phyloP scores from a whole-genome alignment of 1,140 invertebrate species.

The Xylocopa sonorina region DNA sequence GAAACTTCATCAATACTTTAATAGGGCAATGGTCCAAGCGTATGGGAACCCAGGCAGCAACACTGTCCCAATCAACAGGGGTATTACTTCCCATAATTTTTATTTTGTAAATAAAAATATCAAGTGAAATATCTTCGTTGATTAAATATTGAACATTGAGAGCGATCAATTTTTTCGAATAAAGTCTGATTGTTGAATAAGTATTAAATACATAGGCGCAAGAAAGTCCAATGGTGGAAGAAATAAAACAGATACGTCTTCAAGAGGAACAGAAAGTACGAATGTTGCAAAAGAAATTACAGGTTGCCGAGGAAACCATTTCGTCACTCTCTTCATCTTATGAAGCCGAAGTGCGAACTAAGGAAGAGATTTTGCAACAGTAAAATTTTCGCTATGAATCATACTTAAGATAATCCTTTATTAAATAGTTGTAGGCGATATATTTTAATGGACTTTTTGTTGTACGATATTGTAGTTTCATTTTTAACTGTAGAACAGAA shows the following conservation, averaged over 20 bases:
- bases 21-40: conserved; percentile 52
- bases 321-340: conserved; percentile 30
- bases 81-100: not conserved
- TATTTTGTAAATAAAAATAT: not conserved
- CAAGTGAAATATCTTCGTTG: too few species aligned
- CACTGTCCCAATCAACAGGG: conserved; percentile 10
- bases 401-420: too few species aligned
- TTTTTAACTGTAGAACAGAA: too few species aligned
- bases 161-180: not conserved
- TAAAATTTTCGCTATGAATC: conserved; percentile 1
- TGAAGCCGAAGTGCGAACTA: conserved; percentile 23
- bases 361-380: conserved; percentile 49
- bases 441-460: too few species aligned
- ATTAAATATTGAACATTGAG: too few species aligned
- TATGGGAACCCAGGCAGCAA: conserved; percentile 20
- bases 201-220: not conserved
- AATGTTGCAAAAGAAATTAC: conserved; percentile 45
- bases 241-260: not conserved
- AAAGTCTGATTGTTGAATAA: not conserved
- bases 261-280: conserved; percentile 30
- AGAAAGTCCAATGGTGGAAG: conserved; percentile 15
- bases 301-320: conserved; percentile 23
- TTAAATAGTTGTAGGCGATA: too few species aligned
- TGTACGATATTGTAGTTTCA: too few species aligned
- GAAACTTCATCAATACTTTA: conserved; percentile 42